A percentile compares a stretch with the other conserved stretches of the same genome.
Evolutionary conservation across 2,888 invertebrate genomes (phyloP).

Genomic region (Hesperia comma): DNA sequence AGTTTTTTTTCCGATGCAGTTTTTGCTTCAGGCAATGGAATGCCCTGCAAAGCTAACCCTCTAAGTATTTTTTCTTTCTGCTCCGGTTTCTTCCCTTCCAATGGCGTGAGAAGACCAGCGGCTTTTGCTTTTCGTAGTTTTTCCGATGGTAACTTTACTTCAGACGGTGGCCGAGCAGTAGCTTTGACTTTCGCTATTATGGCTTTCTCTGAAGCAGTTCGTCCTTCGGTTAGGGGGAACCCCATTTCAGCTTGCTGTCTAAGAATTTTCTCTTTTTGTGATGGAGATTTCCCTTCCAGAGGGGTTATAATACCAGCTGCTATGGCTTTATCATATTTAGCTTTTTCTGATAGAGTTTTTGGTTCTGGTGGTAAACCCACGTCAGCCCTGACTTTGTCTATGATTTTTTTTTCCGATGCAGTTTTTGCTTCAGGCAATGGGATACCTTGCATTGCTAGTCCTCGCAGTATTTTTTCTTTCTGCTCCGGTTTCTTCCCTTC

Average conservation of each 20-base stretch:
- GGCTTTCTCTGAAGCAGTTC: conserved; percentile 47
- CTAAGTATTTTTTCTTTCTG: conserved; percentile 56
- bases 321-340: conserved; percentile 50
- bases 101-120: conserved; percentile 46
- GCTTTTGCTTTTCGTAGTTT: conserved; percentile 45
- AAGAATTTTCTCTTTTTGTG: conserved; percentile 44
- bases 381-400: conserved; percentile 46
- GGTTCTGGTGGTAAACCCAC: conserved; percentile 49
- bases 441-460: conserved; percentile 38
- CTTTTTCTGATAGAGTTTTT: conserved; percentile 51
- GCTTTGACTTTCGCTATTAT: conserved; percentile 44
- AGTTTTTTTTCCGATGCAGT: conserved; percentile 55
- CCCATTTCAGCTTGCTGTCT: conserved; percentile 41
- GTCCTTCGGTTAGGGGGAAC: conserved; percentile 45
- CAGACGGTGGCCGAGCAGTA: conserved; percentile 39
- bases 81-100: conserved; percentile 51
- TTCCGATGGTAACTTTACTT: conserved; percentile 42
- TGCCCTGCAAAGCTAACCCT: conserved; percentile 53
- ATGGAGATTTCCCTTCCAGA: conserved; percentile 51
- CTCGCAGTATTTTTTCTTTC: conserved; percentile 41
- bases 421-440: conserved; percentile 43
- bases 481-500: conserved; percentile 39
- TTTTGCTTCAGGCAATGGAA: conserved; percentile 57
- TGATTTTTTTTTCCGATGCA: conserved; percentile 40
- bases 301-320: conserved; percentile 56